A percentile compares a stretch with the other conserved stretches of the same genome.
Evolutionary conservation across 1,140 invertebrate species (phyloP).

Genomic region (Trichonephila clavipes): DNA sequence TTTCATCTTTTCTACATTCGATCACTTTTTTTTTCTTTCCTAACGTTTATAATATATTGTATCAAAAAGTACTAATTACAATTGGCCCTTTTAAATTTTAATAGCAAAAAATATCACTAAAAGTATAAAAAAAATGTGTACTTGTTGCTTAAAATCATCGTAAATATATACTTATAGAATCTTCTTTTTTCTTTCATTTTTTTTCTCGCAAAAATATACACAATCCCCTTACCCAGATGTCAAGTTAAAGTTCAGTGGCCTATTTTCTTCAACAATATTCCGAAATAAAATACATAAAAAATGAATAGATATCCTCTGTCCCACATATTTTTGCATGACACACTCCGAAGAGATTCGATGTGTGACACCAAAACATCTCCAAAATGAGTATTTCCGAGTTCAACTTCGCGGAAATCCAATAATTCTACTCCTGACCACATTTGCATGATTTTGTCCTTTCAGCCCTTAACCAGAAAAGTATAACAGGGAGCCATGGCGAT

Average conservation of each 20-base stretch:
- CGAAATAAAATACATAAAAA: not conserved
- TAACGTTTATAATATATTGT: no score
- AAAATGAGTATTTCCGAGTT: conserved; percentile 22
- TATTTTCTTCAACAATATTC: not conserved
- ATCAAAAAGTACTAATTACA: no score
- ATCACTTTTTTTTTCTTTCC: no score
- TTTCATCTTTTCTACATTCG: no score
- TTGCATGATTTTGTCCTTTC: conserved; percentile 40
- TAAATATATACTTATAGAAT: no score
- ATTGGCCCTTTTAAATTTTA: no score
- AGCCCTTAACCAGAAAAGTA: not conserved
- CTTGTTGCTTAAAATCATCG: no score
- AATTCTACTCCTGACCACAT: conserved; percentile 52
- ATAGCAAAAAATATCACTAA: no score
- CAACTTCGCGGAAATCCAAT: conserved; percentile 49
- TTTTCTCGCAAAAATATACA: not conserved
- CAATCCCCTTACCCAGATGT: not conserved
- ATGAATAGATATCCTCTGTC: not conserved
- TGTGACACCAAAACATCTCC: conserved; percentile 18
- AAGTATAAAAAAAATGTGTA: no score
- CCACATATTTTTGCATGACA: not conserved
- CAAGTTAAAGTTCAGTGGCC: conserved; percentile 19
- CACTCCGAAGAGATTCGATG: not conserved
- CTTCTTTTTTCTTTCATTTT: no score
- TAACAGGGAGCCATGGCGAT: not conserved